phyloP scores from a whole-genome alignment of 2,113 vertebrate species.

The Fulica atra region DNA sequence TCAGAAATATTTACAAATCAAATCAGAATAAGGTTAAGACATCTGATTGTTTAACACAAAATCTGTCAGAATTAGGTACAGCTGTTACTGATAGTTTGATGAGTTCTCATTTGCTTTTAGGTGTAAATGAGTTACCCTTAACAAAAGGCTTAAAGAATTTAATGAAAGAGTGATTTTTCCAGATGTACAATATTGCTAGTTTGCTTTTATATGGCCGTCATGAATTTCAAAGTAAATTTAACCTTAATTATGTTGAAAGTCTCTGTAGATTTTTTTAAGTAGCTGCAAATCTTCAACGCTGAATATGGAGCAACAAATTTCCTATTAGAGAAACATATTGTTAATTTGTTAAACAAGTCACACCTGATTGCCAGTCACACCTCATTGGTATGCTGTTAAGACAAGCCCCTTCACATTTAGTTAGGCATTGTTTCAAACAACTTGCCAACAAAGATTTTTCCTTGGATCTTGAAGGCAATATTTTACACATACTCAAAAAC shows the following conservation, averaged over 20 bases:
- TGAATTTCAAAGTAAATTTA: slow-evolving; percentile 64
- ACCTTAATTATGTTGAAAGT: slow-evolving; percentile 49
- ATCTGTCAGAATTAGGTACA: background rate
- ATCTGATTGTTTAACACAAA: background rate
- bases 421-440: slow-evolving; percentile 55
- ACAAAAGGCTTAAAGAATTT: slow-evolving; percentile 29
- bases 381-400: slow-evolving; percentile 59
- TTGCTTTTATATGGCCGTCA: slow-evolving; percentile 43
- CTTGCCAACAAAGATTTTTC: slow-evolving; percentile 38
- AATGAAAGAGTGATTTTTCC: slow-evolving; percentile 36
- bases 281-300: slow-evolving; percentile 20
- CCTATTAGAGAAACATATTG: slow-evolving; percentile 60
- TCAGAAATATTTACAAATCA: background rate
- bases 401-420: slow-evolving; percentile 47
- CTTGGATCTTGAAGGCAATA: slow-evolving; percentile 30
- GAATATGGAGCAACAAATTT: slow-evolving; percentile 47
- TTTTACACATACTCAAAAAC: slow-evolving; percentile 21
- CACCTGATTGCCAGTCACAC: slow-evolving; percentile 45
- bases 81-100: background rate
- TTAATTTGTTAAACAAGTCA: slow-evolving; percentile 70
- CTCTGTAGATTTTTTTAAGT: slow-evolving; percentile 49
- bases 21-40: background rate
- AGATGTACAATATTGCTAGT: background rate
- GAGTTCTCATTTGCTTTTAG: background rate
- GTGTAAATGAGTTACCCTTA: background rate